Percentiles rank a stretch among this genome's conserved stretches.
These are phyloP conservation scores for Pampusana beccarii DNA, from an alignment of 2,113 vertebrate species.

Conservation along the genomic window DNA sequence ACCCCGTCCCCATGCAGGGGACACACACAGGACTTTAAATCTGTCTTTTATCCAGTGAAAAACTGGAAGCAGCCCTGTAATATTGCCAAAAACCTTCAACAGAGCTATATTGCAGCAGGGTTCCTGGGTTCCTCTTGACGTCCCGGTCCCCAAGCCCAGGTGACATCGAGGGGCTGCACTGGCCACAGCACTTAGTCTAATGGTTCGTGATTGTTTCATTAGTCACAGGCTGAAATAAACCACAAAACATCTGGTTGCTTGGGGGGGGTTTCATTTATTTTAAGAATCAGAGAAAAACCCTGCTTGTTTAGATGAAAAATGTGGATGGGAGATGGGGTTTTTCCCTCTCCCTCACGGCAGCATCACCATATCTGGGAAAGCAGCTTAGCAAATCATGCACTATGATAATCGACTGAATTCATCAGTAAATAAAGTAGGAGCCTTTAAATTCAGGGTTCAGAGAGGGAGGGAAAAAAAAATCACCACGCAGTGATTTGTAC, in stretches of 20 bases:
- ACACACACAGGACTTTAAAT: neutral
- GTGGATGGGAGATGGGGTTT: neutral
- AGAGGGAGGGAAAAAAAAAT: neutral
- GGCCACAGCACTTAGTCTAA: neutral
- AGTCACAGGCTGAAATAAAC: neutral
- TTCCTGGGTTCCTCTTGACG: neutral
- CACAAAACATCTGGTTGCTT: neutral
- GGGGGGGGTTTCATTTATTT: too few species aligned
- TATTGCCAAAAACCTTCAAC: neutral
- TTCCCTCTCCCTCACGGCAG: neutral
- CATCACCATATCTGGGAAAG: neutral
- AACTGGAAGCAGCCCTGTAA: neutral
- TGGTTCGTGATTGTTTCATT: neutral
- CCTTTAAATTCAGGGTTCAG: neutral
- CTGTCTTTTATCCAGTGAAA: neutral
- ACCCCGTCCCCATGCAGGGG: neutral
- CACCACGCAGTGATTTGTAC: neutral
- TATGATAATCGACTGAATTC: constrained; percentile 25
- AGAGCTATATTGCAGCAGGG: neutral
- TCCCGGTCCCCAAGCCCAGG: neutral
- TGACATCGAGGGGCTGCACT: fast-evolving
- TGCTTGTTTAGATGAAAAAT: neutral
- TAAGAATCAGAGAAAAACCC: neutral
- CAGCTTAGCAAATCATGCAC: neutral
- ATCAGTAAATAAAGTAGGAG: constrained; percentile 21